Conservation (phyloP, 2,888 invertebrate species). For the Arge pagana region DNA sequence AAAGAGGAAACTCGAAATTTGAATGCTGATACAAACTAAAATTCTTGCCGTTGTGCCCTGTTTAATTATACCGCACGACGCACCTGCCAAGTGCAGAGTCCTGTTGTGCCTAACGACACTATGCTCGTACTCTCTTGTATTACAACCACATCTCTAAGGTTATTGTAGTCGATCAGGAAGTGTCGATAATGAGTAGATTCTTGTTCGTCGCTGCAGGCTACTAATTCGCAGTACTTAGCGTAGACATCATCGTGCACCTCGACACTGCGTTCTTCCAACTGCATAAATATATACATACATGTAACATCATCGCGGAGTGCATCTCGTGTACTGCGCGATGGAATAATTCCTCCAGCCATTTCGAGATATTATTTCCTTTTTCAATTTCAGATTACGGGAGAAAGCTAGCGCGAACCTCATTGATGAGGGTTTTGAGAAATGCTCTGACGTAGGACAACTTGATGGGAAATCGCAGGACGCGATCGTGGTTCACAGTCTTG, state of each 20-base stretch:
- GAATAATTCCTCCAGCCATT: too few relatives aligned
- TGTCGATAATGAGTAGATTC: slow-evolving; percentile 66
- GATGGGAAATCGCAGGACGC: slow-evolving; percentile 66
- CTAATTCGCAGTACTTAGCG: slow-evolving; percentile 62
- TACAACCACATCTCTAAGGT: slow-evolving; percentile 58
- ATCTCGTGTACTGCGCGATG: too few relatives aligned
- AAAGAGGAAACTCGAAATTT: too few relatives aligned
- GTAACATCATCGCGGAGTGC: too few relatives aligned
- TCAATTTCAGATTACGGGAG: too few relatives aligned
- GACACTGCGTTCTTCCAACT: slow-evolving; percentile 61
- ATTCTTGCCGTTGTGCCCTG: too few relatives aligned
- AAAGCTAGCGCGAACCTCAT: slow-evolving; percentile 43
- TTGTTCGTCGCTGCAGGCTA: slow-evolving; percentile 54
- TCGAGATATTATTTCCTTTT: too few relatives aligned
- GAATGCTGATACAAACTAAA: too few relatives aligned
- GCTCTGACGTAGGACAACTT: slow-evolving; percentile 66
- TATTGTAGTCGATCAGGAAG: slow-evolving; percentile 60
- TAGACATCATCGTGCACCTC: slow-evolving; percentile 73
- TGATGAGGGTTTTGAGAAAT: slow-evolving; percentile 70
- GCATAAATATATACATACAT: too few relatives aligned
- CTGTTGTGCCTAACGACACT: slow-evolving; percentile 79
- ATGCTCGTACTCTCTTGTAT: slow-evolving; percentile 73
- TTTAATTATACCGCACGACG: too few relatives aligned
- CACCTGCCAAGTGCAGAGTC: slow-evolving; percentile 81
- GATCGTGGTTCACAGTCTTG: slow-evolving; percentile 62